These are phyloP conservation scores for Pipistrellus pipistrellus DNA, from an alignment of 2,797 vertebrate genomes.

Conservation along the genomic window DNA sequence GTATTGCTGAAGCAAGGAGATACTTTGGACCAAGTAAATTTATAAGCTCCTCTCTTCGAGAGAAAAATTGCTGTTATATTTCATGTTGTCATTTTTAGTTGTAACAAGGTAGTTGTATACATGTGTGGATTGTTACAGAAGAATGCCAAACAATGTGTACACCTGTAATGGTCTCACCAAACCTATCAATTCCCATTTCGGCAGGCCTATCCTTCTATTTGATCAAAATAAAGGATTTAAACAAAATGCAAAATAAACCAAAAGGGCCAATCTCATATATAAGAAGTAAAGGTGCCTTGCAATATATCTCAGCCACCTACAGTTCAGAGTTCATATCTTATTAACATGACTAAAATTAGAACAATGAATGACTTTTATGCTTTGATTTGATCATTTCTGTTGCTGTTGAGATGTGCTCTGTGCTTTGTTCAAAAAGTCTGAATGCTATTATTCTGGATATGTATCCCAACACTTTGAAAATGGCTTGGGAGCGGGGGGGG, in stretches of 20 bases:
- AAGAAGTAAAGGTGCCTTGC: constrained; percentile 83
- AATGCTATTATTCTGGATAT: background rate
- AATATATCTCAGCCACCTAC: constrained; percentile 86
- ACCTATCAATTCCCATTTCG: background rate
- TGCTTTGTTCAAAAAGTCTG: constrained; percentile 68
- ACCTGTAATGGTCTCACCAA: background rate
- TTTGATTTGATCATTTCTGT: constrained; percentile 80
- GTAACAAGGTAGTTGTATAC: constrained; percentile 85
- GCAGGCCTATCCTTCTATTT: background rate
- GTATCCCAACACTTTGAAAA: constrained; percentile 33
- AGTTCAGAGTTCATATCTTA: constrained; percentile 85
- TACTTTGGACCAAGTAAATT: constrained; percentile 88
- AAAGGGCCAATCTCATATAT: constrained; percentile 13
- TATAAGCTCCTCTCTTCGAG: constrained; percentile 88
- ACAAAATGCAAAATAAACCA: background rate
- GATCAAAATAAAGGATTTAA: background rate
- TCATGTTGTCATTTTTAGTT: constrained; percentile 90
- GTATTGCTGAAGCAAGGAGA: constrained; percentile 87
- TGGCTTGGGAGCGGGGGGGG: background rate
- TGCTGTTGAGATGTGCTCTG: constrained; percentile 55
- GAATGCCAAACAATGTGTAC: background rate
- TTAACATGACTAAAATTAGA: constrained; percentile 87
- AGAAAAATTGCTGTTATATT: constrained; percentile 91
- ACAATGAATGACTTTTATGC: constrained; percentile 83
- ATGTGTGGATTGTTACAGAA: constrained; percentile 61